Conservation (phyloP, 2,888 invertebrate genomes). For the Trisateles emortualis region DNA sequence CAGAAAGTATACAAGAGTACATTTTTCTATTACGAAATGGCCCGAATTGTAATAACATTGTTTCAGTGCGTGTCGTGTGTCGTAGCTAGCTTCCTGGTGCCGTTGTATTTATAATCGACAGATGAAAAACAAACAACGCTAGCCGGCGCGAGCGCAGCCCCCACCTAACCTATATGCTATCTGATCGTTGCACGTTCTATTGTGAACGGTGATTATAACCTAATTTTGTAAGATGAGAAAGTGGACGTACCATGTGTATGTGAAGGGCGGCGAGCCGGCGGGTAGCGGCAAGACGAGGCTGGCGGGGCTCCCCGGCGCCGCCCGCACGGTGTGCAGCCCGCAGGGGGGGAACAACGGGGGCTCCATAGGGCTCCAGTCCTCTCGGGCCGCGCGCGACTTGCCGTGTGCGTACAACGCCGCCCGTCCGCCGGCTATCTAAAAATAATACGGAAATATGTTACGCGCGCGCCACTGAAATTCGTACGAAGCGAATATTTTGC, state of each 20-base stretch:
- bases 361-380: conserved; percentile 81
- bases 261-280: conserved; percentile 75
- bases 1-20: conserved; percentile 21
- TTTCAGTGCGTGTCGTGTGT: conserved; percentile 63
- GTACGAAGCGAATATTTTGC: conserved; percentile 80
- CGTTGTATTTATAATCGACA: conserved; percentile 83
- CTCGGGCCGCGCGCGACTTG: conserved; percentile 79
- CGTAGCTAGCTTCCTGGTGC: conserved; percentile 56
- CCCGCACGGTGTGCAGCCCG: conserved; percentile 65
- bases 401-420: conserved; percentile 74
- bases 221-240: conserved; percentile 42
- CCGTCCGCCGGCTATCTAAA: conserved; percentile 83
- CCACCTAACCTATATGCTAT: conserved; percentile 40
- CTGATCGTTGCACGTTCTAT: conserved; percentile 38
- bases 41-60: conserved; percentile 55
- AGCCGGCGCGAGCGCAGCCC: conserved; percentile 57
- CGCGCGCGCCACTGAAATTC: conserved; percentile 71
- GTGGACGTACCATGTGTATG: conserved; percentile 73
- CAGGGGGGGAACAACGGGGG: conserved; percentile 74
- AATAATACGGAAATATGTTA: conserved; percentile 84
- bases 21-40: conserved; percentile 42
- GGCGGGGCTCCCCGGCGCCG: conserved; percentile 71
- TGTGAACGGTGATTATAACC: conserved; percentile 47
- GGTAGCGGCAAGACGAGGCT: conserved; percentile 65
- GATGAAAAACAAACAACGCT: conserved; percentile 82